Evolutionary conservation across 2,797 vertebrate species (phyloP).

Genomic region (Muscicapa striata): DNA sequence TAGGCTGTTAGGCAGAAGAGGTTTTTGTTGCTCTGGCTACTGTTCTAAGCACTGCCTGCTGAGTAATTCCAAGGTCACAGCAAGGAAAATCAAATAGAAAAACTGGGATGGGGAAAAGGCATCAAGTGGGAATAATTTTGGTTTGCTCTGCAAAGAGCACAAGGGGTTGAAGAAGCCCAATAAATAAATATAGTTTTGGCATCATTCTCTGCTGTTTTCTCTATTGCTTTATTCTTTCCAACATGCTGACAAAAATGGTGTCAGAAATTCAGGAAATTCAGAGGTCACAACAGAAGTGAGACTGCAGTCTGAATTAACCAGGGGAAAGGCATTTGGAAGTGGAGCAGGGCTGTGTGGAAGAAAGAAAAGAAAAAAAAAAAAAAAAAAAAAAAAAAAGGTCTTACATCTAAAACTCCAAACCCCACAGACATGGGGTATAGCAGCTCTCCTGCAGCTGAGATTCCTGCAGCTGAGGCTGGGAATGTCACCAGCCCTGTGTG

Average conservation of each 20-base stretch:
- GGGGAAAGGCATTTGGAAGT: not conserved
- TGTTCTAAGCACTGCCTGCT: not conserved
- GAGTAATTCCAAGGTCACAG: constrained; percentile 11
- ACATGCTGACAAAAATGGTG: not conserved
- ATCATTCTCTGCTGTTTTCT: not conserved
- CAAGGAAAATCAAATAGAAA: not conserved
- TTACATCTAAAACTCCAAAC: not conserved
- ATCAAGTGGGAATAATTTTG: not conserved
- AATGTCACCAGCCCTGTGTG: not conserved
- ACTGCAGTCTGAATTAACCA: constrained; percentile 22
- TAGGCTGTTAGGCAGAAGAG: not conserved
- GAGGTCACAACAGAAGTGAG: not conserved
- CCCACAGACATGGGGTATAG: not conserved
- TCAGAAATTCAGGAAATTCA: not conserved
- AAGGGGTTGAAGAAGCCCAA: not conserved
- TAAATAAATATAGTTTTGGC: not conserved
- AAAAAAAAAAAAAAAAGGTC: not conserved
- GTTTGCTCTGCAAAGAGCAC: not conserved
- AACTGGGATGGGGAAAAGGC: not conserved
- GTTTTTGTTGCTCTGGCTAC: not conserved
- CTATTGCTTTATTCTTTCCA: not conserved
- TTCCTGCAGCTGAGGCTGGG: not conserved
- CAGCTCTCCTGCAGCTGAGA: too few species aligned
- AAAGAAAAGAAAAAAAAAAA: not conserved
- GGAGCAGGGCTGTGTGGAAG: not conserved